A percentile compares a stretch with the other conserved stretches of the same genome.
These are phyloP conservation scores for Myoxocephalus aenaeus DNA, from an alignment of 2,797 vertebrate genomes.

Conservation along the genomic window DNA sequence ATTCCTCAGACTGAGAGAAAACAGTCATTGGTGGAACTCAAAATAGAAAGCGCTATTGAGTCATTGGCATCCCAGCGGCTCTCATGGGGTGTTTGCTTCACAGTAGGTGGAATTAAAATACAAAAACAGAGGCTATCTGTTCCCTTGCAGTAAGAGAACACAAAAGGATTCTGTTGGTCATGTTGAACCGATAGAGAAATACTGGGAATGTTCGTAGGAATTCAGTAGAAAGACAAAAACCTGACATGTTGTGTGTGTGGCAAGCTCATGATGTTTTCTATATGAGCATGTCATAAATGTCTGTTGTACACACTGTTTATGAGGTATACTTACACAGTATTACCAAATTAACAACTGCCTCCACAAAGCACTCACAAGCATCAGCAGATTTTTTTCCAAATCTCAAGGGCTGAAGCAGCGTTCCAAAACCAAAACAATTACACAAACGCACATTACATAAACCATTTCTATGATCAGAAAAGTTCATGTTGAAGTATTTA, in stretches of 20 bases:
- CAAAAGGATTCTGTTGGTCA: slow-evolving; percentile 10
- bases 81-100: slow-evolving; percentile 68
- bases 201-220: not conserved
- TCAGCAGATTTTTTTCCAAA: not conserved
- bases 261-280: not conserved
- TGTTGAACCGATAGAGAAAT: slow-evolving; percentile 1
- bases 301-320: not conserved
- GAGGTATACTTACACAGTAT: not conserved
- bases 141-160: slow-evolving; percentile 47
- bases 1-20: slow-evolving; percentile 49
- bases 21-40: slow-evolving; percentile 58
- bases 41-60: slow-evolving; percentile 78
- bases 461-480: not conserved
- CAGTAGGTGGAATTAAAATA: slow-evolving; percentile 65
- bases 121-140: slow-evolving; percentile 44
- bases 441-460: not conserved
- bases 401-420: not conserved
- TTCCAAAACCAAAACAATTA: not conserved
- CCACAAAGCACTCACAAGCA: not conserved
- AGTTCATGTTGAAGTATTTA: not conserved
- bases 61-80: slow-evolving; percentile 71
- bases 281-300: not conserved
- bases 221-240: not conserved
- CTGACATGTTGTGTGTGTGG: not conserved
- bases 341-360: not conserved